Evolutionary conservation across 2,888 invertebrate genomes (phyloP).

Genomic region (Caenorhabditis sp.): DNA sequence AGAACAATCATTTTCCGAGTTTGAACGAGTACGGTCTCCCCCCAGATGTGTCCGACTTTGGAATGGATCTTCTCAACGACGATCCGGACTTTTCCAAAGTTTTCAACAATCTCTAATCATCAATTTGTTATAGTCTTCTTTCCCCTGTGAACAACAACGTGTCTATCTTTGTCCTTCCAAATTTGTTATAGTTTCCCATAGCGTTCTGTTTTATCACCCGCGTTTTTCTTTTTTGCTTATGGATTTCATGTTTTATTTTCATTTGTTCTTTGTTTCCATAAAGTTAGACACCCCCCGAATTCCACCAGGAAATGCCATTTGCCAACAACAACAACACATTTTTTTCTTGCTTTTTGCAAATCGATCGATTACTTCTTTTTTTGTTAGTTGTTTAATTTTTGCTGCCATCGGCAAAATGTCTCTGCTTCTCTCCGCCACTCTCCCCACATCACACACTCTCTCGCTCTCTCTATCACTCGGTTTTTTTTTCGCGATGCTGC

Average conservation of each 20-base stretch:
- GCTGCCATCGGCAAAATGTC: too few relatives aligned
- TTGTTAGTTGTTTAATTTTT: too few relatives aligned
- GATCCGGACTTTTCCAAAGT: not conserved
- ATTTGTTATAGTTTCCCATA: not conserved
- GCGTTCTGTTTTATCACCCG: slow-evolving; percentile 2
- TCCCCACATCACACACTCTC: too few relatives aligned
- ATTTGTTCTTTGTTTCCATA: too few relatives aligned
- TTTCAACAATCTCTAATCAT: not conserved
- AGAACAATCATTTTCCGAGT: not conserved
- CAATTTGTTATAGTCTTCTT: not conserved
- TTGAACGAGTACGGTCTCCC: not conserved
- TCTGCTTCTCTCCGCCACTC: too few relatives aligned
- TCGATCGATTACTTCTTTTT: too few relatives aligned
- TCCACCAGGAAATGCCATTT: too few relatives aligned
- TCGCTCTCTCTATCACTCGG: not conserved
- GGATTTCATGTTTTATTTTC: too few relatives aligned
- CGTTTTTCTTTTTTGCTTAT: not conserved
- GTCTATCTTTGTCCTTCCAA: not conserved
- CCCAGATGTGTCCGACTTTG: not conserved
- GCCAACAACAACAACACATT: too few relatives aligned
- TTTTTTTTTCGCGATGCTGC: not conserved
- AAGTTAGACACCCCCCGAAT: too few relatives aligned
- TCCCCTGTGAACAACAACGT: not conserved
- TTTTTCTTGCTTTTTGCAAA: too few relatives aligned
- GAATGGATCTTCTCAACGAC: not conserved